phyloP scores from a whole-genome alignment of 2,113 vertebrate species.

The Chaetodon trifascialis region DNA sequence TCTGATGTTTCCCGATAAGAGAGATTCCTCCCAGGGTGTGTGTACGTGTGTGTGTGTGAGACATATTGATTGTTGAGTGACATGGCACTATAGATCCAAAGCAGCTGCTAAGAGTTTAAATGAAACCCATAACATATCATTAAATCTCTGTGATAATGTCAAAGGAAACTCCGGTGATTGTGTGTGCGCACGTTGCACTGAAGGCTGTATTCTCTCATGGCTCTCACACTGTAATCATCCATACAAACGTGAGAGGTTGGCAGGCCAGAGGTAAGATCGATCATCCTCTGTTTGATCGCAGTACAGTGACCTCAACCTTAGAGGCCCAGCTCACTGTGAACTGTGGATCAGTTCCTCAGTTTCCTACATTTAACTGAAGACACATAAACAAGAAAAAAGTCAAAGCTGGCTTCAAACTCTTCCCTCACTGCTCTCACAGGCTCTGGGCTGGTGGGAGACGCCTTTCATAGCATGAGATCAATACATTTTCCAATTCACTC shows the following conservation, averaged over 20 bases:
- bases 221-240: slow-evolving; percentile 27
- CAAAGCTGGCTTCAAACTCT: neutral
- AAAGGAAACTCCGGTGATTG: slow-evolving; percentile 19
- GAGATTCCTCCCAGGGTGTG: slow-evolving; percentile 68
- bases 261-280: slow-evolving; percentile 27
- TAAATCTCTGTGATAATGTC: slow-evolving; percentile 57
- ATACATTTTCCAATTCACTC: neutral
- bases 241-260: slow-evolving; percentile 16
- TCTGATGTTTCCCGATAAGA: slow-evolving; percentile 80
- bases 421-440: neutral
- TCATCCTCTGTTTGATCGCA: slow-evolving; percentile 7
- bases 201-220: neutral
- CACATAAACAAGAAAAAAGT: neutral
- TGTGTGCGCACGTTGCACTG: neutral
- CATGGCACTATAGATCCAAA: slow-evolving; percentile 73
- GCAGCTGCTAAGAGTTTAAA: slow-evolving; percentile 80
- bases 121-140: slow-evolving; percentile 67
- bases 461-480: neutral
- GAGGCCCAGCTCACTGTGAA: slow-evolving; percentile 18
- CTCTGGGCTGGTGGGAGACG: neutral
- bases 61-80: slow-evolving; percentile 78
- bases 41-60: slow-evolving; percentile 51
- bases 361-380: slow-evolving; percentile 4
- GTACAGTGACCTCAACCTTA: slow-evolving; percentile 24
- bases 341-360: slow-evolving; percentile 11